These are phyloP conservation scores for Chymomyza fuscimana DNA, from an alignment of 2,888 invertebrate species.

Conservation along the genomic window DNA sequence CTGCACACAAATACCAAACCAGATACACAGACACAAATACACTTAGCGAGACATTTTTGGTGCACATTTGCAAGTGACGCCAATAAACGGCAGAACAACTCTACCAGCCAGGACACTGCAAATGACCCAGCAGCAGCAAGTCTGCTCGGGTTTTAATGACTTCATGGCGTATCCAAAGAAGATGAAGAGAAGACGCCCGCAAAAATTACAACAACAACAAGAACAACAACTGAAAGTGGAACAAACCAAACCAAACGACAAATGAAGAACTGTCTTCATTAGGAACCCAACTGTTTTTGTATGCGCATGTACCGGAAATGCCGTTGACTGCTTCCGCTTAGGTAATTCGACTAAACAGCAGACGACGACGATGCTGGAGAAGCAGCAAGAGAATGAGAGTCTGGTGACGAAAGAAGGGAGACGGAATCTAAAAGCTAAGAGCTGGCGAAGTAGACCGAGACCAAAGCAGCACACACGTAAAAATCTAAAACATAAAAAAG, in stretches of 20 bases:
- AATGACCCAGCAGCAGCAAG: neutral
- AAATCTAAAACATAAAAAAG: constrained; percentile 64
- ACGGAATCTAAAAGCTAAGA: neutral
- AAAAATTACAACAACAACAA: neutral
- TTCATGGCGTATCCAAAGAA: constrained; percentile 23
- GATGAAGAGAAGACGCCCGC: neutral
- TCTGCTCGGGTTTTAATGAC: constrained; percentile 46
- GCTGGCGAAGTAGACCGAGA: neutral
- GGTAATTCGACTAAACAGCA: constrained; percentile 46
- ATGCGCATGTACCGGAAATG: constrained; percentile 30
- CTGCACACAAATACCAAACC: constrained; percentile 60
- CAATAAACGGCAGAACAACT: constrained; percentile 29
- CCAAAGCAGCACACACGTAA: constrained; percentile 41
- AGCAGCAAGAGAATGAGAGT: neutral
- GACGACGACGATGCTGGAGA: constrained; percentile 1
- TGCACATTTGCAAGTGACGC: constrained; percentile 13
- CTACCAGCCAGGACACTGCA: neutral
- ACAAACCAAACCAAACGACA: constrained; percentile 49
- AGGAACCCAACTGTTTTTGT: constrained; percentile 37
- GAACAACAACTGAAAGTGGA: neutral
- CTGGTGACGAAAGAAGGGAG: neutral
- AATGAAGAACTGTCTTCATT: constrained; percentile 73
- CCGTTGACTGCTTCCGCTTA: constrained; percentile 31
- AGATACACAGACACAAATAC: constrained; percentile 40
- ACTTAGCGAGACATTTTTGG: constrained; percentile 22